Evolutionary conservation across 2,113 vertebrate genomes (phyloP).

Genomic region (Zingel zingel): DNA sequence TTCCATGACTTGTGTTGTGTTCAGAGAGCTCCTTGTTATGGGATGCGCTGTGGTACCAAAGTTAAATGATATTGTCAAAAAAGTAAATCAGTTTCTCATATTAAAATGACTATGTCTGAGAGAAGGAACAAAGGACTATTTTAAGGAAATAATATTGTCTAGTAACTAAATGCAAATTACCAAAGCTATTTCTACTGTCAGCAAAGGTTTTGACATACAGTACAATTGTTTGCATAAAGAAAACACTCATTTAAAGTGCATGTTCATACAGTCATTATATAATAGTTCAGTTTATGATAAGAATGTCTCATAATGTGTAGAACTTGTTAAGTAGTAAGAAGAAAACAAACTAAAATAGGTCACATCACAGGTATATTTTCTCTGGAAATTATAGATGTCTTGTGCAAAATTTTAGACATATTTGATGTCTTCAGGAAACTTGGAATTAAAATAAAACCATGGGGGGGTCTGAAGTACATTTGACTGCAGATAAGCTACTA

Average conservation of each 20-base stretch:
- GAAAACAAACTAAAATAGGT: background rate
- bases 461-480: conserved; percentile 9
- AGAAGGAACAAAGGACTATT: background rate
- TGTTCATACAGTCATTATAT: background rate
- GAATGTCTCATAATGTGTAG: background rate
- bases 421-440: background rate
- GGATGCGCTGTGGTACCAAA: background rate
- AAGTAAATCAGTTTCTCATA: conserved; percentile 2
- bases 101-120: background rate
- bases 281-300: background rate
- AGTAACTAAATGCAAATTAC: background rate
- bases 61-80: background rate
- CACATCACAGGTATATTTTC: background rate
- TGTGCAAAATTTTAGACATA: background rate
- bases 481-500: conserved; percentile 27
- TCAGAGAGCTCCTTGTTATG: background rate
- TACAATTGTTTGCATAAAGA: background rate
- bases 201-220: background rate
- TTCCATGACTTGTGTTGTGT: background rate
- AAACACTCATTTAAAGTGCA: background rate
- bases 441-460: background rate
- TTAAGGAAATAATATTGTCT: background rate
- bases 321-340: background rate
- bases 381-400: background rate
- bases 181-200: background rate